A percentile compares a stretch with the other conserved stretches of the same genome.
Evolutionary conservation across 1,140 invertebrate species (phyloP).

Genomic region (Eriosoma lanigerum): DNA sequence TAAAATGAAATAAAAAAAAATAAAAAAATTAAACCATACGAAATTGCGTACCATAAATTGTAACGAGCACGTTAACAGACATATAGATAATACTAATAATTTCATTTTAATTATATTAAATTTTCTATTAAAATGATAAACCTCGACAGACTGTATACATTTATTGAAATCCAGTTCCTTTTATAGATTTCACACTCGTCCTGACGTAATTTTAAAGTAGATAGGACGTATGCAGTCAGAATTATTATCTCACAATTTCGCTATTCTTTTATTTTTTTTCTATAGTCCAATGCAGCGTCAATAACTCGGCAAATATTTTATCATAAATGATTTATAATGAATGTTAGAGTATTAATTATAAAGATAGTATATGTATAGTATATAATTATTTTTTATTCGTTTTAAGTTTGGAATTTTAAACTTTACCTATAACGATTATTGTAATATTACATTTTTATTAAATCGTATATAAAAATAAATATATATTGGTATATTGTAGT

Average conservation of each 20-base stretch:
- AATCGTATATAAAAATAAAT: no score
- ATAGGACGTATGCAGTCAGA: background rate
- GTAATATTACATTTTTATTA: no score
- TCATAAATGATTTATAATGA: background rate
- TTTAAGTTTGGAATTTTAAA: no score
- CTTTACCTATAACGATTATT: no score
- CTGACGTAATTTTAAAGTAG: no score
- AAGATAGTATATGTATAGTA: no score
- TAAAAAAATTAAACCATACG: no score
- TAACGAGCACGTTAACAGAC: background rate
- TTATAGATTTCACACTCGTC: background rate
- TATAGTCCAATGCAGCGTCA: background rate
- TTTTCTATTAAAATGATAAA: background rate
- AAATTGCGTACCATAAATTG: background rate
- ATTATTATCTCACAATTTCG: slow-evolving; percentile 14
- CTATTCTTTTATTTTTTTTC: slow-evolving; percentile 19
- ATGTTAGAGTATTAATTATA: no score
- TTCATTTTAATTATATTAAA: background rate
- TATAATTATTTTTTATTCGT: no score
- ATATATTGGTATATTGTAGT: no score
- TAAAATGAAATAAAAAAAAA: background rate
- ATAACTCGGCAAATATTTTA: background rate
- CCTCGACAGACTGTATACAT: background rate
- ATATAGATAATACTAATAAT: background rate
- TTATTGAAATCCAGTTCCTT: background rate